Conservation (phyloP, 2,113 vertebrate species). For the Actenoides hombroni region DNA sequence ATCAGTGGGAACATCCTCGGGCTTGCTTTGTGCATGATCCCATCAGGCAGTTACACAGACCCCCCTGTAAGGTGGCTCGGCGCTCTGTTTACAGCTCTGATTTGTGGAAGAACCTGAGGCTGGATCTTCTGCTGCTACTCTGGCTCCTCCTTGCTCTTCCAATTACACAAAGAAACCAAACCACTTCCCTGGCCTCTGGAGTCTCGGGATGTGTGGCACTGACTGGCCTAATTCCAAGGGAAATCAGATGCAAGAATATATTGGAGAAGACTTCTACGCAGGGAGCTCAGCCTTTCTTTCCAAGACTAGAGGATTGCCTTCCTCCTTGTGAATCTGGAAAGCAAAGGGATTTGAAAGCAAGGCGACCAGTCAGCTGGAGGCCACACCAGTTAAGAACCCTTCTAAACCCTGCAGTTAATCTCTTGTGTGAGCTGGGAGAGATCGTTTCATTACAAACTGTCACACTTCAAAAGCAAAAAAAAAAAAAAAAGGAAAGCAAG, state of each 20-base stretch:
- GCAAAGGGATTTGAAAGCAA: too few species aligned
- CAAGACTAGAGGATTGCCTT: background rate
- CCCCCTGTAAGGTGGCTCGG: background rate
- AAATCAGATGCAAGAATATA: background rate
- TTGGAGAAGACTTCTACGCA: background rate
- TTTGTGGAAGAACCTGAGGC: background rate
- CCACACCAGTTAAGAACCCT: fast-evolving
- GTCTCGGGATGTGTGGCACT: background rate
- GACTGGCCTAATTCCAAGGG: background rate
- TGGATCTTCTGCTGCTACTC: background rate
- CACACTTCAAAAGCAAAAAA: background rate
- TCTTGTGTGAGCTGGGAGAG: background rate
- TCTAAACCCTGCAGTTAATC: background rate
- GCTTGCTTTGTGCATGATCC: background rate
- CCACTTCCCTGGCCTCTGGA: background rate
- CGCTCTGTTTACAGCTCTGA: background rate
- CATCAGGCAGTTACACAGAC: background rate
- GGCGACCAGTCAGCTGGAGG: background rate
- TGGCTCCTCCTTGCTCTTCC: background rate
- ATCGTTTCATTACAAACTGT: background rate
- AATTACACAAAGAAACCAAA: fast-evolving
- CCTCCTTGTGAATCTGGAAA: background rate
- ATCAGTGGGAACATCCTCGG: background rate
- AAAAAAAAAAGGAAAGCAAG: background rate
- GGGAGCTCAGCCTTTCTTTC: background rate